Evolutionary conservation across 2,797 vertebrate genomes (phyloP).

Genomic region (Arctocebus calabarensis): DNA sequence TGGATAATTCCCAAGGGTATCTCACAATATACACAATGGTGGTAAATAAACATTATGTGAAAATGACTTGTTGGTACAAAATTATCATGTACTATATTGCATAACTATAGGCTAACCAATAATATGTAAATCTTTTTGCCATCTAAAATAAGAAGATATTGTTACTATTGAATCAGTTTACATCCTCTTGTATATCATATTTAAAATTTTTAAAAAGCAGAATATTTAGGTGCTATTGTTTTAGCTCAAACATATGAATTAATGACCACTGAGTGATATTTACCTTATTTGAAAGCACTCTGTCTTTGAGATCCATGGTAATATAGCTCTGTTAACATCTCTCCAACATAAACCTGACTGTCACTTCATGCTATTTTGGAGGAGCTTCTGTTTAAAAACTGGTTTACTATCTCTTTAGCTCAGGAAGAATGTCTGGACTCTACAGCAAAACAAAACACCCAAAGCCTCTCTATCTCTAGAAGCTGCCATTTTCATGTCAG

Average conservation of each 20-base stretch:
- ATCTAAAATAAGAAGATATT: conserved; percentile 56
- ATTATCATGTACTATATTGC: conserved; percentile 2
- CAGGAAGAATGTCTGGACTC: background rate
- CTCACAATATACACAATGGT: background rate
- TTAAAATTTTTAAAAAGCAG: conserved; percentile 16
- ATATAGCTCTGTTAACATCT: conserved; percentile 36
- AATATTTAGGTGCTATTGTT: background rate
- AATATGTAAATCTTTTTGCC: conserved; percentile 21
- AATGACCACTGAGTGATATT: background rate
- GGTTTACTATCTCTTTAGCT: conserved; percentile 1
- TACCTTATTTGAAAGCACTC: background rate
- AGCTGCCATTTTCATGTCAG: background rate
- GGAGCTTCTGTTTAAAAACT: background rate
- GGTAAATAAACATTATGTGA: conserved; percentile 42
- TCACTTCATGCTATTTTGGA: conserved; percentile 39
- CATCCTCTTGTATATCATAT: background rate
- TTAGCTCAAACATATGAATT: conserved; percentile 29
- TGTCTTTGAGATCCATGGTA: background rate
- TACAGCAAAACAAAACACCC: background rate
- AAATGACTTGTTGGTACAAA: conserved; percentile 48
- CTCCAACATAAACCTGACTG: background rate
- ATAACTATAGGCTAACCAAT: conserved; percentile 40
- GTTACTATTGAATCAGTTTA: conserved; percentile 44
- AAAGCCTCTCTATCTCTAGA: background rate
- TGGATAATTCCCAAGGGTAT: background rate